Evolutionary conservation across 2,113 vertebrate species (phyloP).

Genomic region (Vidua macroura): DNA sequence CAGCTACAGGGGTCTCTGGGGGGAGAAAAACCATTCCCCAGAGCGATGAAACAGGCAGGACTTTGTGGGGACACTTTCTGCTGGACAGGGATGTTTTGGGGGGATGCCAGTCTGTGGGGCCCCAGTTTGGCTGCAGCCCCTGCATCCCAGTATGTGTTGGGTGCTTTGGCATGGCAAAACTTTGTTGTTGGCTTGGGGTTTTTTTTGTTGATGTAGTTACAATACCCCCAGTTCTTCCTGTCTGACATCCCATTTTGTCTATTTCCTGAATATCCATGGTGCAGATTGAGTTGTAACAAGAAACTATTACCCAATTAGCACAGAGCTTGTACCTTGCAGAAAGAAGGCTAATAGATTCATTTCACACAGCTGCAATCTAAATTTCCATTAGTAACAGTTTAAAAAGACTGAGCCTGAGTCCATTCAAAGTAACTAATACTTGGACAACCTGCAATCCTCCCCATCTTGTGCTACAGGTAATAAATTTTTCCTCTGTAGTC

Average conservation of each 20-base stretch:
- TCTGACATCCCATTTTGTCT: background rate
- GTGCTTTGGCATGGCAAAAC: background rate
- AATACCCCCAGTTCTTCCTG: accelerated
- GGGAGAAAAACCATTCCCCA: too few relatives aligned
- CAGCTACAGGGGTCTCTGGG: too few relatives aligned
- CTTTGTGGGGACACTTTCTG: background rate
- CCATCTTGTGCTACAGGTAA: background rate
- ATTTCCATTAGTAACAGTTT: background rate
- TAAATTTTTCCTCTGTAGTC: background rate
- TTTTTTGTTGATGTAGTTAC: background rate
- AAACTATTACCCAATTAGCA: background rate
- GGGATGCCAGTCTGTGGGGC: background rate
- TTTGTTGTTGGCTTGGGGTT: background rate
- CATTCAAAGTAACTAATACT: background rate
- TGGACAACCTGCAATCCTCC: background rate
- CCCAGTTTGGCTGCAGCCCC: background rate
- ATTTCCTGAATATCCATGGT: background rate
- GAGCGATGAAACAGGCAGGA: background rate
- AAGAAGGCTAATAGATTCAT: background rate
- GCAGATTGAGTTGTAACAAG: background rate
- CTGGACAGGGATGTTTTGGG: accelerated
- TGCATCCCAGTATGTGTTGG: background rate
- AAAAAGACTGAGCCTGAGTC: background rate
- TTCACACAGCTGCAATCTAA: background rate
- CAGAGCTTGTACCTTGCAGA: background rate